These are phyloP conservation scores for Rhagologus leucostigma DNA, from an alignment of 2,113 vertebrate species.

Conservation along the genomic window DNA sequence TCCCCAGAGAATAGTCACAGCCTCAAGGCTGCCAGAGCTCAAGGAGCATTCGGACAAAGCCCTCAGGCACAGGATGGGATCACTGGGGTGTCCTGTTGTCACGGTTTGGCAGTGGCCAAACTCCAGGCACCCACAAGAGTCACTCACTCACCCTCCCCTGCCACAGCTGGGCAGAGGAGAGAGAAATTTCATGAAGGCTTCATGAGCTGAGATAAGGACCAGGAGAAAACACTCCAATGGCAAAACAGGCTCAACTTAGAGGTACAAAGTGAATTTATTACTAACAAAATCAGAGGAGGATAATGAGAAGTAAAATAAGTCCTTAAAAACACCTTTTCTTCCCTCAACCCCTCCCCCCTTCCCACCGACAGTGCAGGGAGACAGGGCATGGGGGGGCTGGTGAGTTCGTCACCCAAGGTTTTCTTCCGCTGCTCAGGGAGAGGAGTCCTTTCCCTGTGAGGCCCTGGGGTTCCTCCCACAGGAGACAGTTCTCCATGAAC, in stretches of 20 bases:
- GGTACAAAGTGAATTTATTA: not conserved
- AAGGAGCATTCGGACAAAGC: not conserved
- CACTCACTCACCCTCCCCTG: not conserved
- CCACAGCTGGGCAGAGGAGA: not conserved
- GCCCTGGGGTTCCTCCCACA: not conserved
- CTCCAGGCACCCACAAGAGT: not conserved
- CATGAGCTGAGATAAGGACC: not conserved
- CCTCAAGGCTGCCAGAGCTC: not conserved
- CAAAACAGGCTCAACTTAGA: not conserved
- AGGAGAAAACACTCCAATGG: not conserved
- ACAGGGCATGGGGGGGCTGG: not conserved
- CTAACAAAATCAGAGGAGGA: not conserved
- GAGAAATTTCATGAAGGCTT: not conserved
- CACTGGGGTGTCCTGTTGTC: not conserved
- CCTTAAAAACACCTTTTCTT: not conserved
- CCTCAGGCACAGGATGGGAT: not conserved
- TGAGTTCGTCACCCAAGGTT: not conserved
- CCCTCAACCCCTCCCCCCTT: not conserved
- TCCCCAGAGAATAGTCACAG: not conserved
- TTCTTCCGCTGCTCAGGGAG: not conserved
- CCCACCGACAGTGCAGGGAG: not conserved
- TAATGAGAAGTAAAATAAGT: not conserved
- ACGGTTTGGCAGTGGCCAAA: not conserved
- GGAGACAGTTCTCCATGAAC: not conserved
- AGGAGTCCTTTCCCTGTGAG: not conserved